Evolutionary conservation across 1,140 invertebrate species (phyloP).

Genomic region (Venturia canescens): DNA sequence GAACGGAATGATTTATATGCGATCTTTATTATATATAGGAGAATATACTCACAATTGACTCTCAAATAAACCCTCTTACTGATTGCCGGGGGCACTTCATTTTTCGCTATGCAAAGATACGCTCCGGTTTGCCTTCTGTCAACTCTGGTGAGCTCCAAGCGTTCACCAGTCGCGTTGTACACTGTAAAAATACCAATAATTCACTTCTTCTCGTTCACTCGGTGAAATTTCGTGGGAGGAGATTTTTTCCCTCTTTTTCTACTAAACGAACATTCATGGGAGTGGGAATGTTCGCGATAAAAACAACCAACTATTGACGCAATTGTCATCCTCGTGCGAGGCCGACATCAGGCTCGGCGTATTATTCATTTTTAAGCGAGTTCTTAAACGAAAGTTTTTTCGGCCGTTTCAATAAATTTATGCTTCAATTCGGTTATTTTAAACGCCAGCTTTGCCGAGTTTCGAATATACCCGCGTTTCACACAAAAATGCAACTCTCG

Average conservation of each 20-base stretch:
- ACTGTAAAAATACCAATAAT: slow-evolving; percentile 67
- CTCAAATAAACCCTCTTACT: slow-evolving; percentile 86
- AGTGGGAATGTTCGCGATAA: no score
- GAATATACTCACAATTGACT: slow-evolving; percentile 85
- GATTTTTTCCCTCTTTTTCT: background rate
- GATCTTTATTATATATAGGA: background rate
- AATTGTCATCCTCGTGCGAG: background rate
- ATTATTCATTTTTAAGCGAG: no score
- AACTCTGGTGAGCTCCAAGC: slow-evolving; percentile 81
- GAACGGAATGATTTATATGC: background rate
- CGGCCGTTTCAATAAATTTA: no score
- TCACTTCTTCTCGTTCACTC: background rate
- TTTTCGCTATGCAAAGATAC: slow-evolving; percentile 86
- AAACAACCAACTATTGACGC: background rate
- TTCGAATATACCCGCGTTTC: no score
- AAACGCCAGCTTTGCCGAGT: no score
- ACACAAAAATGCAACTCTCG: no score
- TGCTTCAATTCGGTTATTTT: no score
- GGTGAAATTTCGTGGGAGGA: background rate
- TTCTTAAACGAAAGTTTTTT: no score
- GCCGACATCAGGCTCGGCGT: no score
- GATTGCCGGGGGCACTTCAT: slow-evolving; percentile 86
- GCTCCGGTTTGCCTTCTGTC: slow-evolving; percentile 85
- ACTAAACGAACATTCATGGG: no score
- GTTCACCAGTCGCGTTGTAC: slow-evolving; percentile 80